Conservation (phyloP, 2,888 invertebrate genomes). For the Agrotis exclamationis region DNA sequence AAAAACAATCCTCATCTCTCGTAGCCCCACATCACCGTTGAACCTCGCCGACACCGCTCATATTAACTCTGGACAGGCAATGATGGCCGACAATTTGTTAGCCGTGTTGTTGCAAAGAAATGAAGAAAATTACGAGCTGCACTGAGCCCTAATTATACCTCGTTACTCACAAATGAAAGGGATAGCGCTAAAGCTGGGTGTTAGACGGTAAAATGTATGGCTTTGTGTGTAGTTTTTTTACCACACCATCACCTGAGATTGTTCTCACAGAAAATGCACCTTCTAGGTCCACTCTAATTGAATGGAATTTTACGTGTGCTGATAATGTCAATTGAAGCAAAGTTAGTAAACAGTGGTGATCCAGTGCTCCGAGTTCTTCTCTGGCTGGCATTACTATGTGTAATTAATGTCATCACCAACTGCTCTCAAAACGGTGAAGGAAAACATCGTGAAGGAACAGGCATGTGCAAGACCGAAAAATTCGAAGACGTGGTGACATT, state of each 20-base stretch:
- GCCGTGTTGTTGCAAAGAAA: constrained; percentile 71
- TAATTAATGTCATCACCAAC: too few relatives aligned
- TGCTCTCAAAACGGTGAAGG: too few relatives aligned
- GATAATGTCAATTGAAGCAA: too few relatives aligned
- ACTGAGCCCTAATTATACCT: constrained; percentile 71
- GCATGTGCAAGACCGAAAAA: too few relatives aligned
- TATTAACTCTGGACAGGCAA: constrained; percentile 78
- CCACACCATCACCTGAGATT: neutral
- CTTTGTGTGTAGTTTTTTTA: neutral
- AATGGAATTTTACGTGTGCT: too few relatives aligned
- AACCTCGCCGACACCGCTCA: constrained; percentile 70
- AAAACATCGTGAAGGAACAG: too few relatives aligned
- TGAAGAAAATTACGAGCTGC: constrained; percentile 73
- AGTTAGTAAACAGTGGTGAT: too few relatives aligned
- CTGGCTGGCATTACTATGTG: too few relatives aligned
- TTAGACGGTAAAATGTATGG: neutral
- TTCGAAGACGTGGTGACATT: too few relatives aligned
- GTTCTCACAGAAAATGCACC: neutral
- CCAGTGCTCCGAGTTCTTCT: too few relatives aligned
- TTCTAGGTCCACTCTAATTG: too few relatives aligned
- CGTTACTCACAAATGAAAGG: constrained; percentile 65
- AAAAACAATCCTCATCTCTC: constrained; percentile 5
- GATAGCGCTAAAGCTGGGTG: constrained; percentile 24
- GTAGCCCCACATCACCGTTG: constrained; percentile 49
- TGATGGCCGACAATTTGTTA: constrained; percentile 79